These are phyloP conservation scores for Caenorhabditis angaria DNA, from an alignment of 2,888 invertebrate species.

Conservation along the genomic window DNA sequence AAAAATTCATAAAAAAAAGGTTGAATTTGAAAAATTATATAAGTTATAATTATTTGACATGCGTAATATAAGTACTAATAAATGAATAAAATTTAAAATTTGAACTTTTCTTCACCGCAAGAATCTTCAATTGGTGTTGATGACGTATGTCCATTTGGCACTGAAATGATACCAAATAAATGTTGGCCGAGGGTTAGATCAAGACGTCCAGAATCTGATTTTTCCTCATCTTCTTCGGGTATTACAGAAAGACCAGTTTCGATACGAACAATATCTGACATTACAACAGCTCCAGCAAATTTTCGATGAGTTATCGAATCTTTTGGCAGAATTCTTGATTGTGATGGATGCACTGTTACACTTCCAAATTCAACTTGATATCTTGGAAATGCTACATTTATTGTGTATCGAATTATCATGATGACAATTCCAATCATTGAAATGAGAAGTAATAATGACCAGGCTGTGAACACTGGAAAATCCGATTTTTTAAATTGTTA, in stretches of 20 bases:
- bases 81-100: too few species aligned
- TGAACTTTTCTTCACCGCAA: neutral
- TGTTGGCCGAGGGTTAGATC: neutral
- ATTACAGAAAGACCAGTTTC: neutral
- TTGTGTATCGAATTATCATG: neutral
- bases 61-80: neutral
- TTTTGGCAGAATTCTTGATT: neutral
- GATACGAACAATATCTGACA: neutral
- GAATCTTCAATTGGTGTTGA: neutral
- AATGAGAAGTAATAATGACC: neutral
- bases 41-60: neutral
- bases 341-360: neutral
- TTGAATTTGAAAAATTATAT: conserved; percentile 1
- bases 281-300: neutral
- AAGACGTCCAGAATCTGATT: neutral
- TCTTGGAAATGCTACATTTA: neutral
- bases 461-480: neutral
- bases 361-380: neutral
- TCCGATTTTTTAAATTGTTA: too few species aligned
- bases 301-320: neutral
- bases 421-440: neutral
- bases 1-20: neutral
- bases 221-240: neutral
- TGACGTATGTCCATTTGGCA: neutral
- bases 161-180: neutral